Conservation (phyloP, 2,888 invertebrate genomes). For the Leistus spinibarbis region DNA sequence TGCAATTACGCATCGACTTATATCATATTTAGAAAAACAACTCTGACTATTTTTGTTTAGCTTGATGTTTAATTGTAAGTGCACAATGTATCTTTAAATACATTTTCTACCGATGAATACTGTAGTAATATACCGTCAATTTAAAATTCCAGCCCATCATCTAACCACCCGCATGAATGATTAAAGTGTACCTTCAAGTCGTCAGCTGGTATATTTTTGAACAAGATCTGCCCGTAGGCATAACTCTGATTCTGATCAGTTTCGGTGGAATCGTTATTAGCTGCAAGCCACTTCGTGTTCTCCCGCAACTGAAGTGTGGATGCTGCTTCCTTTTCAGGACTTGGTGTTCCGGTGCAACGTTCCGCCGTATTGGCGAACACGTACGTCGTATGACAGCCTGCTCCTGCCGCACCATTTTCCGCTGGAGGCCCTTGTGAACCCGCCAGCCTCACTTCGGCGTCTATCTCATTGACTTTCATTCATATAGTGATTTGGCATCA, state of each 20-base stretch:
- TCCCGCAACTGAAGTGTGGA: constrained; percentile 41
- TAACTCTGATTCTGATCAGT: constrained; percentile 24
- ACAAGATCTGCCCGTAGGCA: constrained; percentile 30
- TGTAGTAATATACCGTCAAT: neutral
- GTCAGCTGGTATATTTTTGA: constrained; percentile 27
- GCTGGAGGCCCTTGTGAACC: constrained; percentile 46
- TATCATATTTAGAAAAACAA: too few species aligned
- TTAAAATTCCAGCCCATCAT: too few species aligned
- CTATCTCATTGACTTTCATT: constrained; percentile 39
- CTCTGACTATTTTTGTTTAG: too few species aligned
- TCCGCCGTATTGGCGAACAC: constrained; percentile 66
- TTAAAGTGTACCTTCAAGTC: constrained; percentile 19
- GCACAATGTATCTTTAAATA: too few species aligned
- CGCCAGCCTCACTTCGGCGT: constrained; percentile 51
- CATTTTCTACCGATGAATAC: neutral
- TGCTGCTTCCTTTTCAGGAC: constrained; percentile 58
- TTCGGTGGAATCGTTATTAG: neutral
- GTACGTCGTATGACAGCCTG: constrained; percentile 58
- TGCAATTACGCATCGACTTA: too few species aligned
- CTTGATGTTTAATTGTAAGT: too few species aligned
- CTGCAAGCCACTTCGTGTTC: constrained; percentile 23
- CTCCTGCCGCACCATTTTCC: constrained; percentile 44
- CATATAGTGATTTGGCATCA: constrained; percentile 25
- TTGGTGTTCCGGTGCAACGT: constrained; percentile 65
- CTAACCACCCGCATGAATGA: too few species aligned